Conservation (phyloP, 2,888 invertebrate species). For the Salticus scenicus region DNA sequence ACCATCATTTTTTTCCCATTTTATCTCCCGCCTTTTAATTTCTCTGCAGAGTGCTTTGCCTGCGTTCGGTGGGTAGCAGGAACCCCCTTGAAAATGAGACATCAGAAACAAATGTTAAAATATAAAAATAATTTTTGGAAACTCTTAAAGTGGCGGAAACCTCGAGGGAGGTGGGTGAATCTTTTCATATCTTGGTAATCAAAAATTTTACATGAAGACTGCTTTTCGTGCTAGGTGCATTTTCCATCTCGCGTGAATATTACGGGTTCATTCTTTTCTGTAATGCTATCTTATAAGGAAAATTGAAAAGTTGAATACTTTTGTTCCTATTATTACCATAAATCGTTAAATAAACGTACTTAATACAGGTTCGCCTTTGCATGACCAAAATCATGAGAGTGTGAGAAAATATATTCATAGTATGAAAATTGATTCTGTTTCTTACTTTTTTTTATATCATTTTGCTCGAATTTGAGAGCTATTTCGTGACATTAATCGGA, state of each 20-base stretch:
- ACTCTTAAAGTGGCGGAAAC: slow-evolving; percentile 58
- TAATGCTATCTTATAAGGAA: slow-evolving; percentile 55
- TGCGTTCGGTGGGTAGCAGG: not conserved
- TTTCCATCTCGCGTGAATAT: slow-evolving; percentile 52
- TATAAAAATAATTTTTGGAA: slow-evolving; percentile 67
- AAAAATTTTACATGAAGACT: slow-evolving; percentile 48
- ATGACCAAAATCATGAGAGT: slow-evolving; percentile 51
- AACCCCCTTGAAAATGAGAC: slow-evolving; percentile 57
- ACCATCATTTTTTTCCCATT: not conserved
- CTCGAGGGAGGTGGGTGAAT: not conserved
- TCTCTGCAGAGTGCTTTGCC: slow-evolving; percentile 46
- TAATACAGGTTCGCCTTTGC: slow-evolving; percentile 49
- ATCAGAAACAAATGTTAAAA: slow-evolving; percentile 68
- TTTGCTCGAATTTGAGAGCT: slow-evolving; percentile 46
- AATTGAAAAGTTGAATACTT: slow-evolving; percentile 54
- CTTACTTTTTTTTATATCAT: slow-evolving; percentile 39
- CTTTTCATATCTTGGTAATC: slow-evolving; percentile 21
- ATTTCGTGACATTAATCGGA: slow-evolving; percentile 54
- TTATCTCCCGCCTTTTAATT: slow-evolving; percentile 10
- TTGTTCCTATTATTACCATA: slow-evolving; percentile 50
- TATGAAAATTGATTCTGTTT: slow-evolving; percentile 67
- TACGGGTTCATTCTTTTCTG: slow-evolving; percentile 53
- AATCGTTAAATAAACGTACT: slow-evolving; percentile 65
- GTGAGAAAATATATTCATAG: slow-evolving; percentile 57
- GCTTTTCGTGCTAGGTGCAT: slow-evolving; percentile 15